Evolutionary conservation across 2,113 vertebrate genomes (phyloP).

Genomic region (Carlito syrichta): DNA sequence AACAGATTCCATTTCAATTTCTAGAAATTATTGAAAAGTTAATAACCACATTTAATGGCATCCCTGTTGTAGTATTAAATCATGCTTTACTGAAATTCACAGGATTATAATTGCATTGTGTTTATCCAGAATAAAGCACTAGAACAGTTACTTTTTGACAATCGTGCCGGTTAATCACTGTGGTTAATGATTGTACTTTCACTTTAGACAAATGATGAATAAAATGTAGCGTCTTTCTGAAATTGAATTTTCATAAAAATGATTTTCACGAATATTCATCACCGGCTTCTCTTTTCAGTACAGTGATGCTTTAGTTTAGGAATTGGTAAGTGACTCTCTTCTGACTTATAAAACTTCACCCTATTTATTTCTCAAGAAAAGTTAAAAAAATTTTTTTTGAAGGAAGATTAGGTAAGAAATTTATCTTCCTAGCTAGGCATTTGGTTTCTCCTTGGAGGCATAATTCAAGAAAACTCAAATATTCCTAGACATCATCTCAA

Average conservation of each 20-base stretch:
- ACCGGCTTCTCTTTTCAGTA: neutral
- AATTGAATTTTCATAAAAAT: slow-evolving; percentile 21
- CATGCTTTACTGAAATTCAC: slow-evolving; percentile 65
- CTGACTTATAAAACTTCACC: neutral
- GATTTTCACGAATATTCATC: neutral
- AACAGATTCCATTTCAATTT: slow-evolving; percentile 82
- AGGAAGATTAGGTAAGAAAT: slow-evolving; percentile 4
- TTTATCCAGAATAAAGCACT: neutral
- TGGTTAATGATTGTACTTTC: neutral
- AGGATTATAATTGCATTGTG: slow-evolving; percentile 67
- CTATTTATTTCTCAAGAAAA: neutral
- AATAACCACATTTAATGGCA: slow-evolving; percentile 72
- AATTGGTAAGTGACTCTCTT: neutral
- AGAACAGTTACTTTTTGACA: neutral
- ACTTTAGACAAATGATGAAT: neutral
- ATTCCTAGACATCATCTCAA: neutral
- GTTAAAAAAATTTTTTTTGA: neutral
- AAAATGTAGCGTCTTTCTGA: neutral
- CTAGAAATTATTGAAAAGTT: slow-evolving; percentile 81
- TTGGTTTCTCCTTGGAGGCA: neutral
- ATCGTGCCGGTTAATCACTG: neutral
- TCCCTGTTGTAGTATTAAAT: slow-evolving; percentile 70
- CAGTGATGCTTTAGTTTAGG: neutral
- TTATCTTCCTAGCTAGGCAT: neutral
- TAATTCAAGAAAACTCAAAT: neutral